Evolutionary conservation across 2,888 invertebrate genomes (phyloP), one percentile per base, ranked within the genome.

Genomic region (Enchytraeus crypticus): DNA sequence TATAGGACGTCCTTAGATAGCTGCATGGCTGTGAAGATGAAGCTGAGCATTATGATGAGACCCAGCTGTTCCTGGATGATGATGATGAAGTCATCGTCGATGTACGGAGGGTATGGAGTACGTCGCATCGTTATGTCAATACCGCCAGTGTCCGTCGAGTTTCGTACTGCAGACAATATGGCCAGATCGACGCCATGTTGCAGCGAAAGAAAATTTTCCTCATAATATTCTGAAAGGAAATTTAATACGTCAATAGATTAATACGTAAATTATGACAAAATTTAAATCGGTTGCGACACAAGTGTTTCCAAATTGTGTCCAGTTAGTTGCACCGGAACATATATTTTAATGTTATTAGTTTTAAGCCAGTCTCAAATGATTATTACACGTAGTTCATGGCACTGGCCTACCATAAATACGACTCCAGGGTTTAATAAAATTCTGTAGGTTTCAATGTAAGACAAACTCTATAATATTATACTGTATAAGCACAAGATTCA

Each of bases 1-100:
- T 84, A 80, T 0, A 86, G 85, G 26, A 88, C 82, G 43, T 84
- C 84, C 77, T 87, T 85, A 1, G 86, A 85, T 34, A 87, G 87
- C 71, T 87, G 88, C 26, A 88, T 85, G 57, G 86, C 86, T 0
- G 87, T 85, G 75, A 89, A 89, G 60, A 88, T 85, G 73, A 88
- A 90, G 73, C 88, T 87, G n/a, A 90, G 79, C 79, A 89, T 81
- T 34, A 90, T 81, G 56, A 90, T 85, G 66, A 88, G 80, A 0
- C 89, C 86, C 62, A 90, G 83, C 69, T 87, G 82, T 21, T 82
- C 76, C 70, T 85, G 83, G 54, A 90, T 73, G 0, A 84, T 84
- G 54, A 84, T 79, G 4, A 88, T 75, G n/a, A 88, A 83, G 0
- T 83, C 74, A 77, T 90, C 90, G 23, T 82, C 80, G 0, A 85